Conservation (phyloP, 2,113 vertebrate genomes). For the Thamnophis sirtalis region DNA sequence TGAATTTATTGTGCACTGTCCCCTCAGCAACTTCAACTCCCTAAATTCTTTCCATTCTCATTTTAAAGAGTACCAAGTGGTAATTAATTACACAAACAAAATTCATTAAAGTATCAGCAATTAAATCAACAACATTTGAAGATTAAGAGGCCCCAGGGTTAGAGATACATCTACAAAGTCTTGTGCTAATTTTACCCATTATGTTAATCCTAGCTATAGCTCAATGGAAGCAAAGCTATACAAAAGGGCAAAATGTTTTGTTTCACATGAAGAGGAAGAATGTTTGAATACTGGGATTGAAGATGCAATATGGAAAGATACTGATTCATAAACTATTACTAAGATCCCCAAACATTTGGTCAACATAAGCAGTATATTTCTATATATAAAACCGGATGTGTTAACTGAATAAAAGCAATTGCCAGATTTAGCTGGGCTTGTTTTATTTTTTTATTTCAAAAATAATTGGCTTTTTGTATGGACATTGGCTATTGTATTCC, state of each 20-base stretch:
- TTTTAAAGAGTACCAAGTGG: not conserved
- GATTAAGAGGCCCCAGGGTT: not conserved
- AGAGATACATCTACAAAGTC: not conserved
- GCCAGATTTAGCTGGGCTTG: not conserved
- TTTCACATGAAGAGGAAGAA: not conserved
- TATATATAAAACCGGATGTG: not conserved
- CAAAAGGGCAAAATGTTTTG: not conserved
- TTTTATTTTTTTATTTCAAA: not conserved
- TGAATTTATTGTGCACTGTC: not conserved
- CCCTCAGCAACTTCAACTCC: not conserved
- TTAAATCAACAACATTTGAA: not conserved
- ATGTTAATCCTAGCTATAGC: not conserved
- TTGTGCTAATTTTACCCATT: not conserved
- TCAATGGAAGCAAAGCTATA: not conserved
- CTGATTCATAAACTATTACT: not conserved
- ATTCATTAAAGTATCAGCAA: not conserved
- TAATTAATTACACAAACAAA: not conserved
- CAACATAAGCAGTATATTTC: not conserved
- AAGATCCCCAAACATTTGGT: not conserved
- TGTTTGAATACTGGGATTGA: not conserved
- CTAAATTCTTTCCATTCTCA: not conserved
- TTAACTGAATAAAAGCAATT: not conserved
- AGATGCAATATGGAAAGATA: not conserved
- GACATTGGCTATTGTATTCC: not conserved
- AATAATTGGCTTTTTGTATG: not conserved